Conservation (phyloP, 2,888 invertebrate genomes). For the Apoderus coryli region DNA sequence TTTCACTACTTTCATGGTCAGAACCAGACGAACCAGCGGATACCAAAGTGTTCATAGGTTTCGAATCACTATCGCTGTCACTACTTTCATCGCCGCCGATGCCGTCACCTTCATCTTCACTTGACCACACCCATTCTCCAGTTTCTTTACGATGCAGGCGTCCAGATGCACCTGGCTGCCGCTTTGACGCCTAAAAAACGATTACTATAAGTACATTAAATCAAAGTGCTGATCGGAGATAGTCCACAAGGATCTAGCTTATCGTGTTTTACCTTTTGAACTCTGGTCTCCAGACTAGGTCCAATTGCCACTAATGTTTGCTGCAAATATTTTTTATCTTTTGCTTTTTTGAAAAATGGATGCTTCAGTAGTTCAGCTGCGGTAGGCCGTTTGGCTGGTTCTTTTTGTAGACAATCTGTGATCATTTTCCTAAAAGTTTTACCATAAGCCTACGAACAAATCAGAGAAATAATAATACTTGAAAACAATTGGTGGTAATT, state of each 20-base stretch:
- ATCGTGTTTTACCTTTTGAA: conserved; percentile 78
- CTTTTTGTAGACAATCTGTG: conserved; percentile 90
- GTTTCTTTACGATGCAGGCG: conserved; percentile 84
- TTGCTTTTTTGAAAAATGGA: conserved; percentile 96
- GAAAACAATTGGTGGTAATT: background rate
- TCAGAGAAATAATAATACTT: background rate
- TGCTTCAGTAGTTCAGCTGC: conserved; percentile 93
- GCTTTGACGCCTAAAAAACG: conserved; percentile 42
- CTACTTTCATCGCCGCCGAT: conserved; percentile 46
- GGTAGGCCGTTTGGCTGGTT: conserved; percentile 85
- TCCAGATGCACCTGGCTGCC: conserved; percentile 77
- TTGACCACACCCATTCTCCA: conserved; percentile 98
- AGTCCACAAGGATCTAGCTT: too few species aligned
- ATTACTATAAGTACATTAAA: too few species aligned
- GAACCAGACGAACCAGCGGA: conserved; percentile 32
- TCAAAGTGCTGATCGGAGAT: too few species aligned
- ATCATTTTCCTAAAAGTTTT: conserved; percentile 97
- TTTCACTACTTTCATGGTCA: conserved; percentile 32
- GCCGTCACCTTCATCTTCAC: conserved; percentile 76
- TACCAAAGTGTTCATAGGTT: conserved; percentile 34
- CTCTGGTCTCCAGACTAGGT: conserved; percentile 78
- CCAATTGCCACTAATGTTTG: conserved; percentile 75
- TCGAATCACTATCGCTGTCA: conserved; percentile 37
- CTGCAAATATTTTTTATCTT: conserved; percentile 78
- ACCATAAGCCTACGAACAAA: conserved; percentile 55